Evolutionary conservation across 1,140 invertebrate species (phyloP), one percentile per base, ranked within the genome.

Genomic region (Drosophila ananassae): DNA sequence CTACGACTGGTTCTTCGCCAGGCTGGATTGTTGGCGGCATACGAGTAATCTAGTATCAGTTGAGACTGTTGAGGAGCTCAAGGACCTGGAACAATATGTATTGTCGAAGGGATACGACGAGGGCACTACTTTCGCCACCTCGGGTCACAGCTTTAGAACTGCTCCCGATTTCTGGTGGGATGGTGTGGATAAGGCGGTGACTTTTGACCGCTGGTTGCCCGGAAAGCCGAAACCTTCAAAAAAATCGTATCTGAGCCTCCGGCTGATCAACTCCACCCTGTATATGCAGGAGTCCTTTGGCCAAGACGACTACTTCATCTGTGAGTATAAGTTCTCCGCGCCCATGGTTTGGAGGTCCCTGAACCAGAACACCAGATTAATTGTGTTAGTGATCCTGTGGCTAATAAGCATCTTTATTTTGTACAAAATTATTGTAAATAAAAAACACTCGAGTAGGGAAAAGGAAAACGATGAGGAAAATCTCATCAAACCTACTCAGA

Each of bases 111-210:
- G 56, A 0, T 80, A 59, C 58, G 4, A 25, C 13, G 62, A 85
- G 28, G 81, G 77, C 5, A 80, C 58, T n/a, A 66, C 51, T 1
- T 84, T 84, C 10, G 39, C 58, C 8, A 84, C 80, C 4, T 79
- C 80, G 1, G 80, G 72, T 1, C n/a, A 73, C 22, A 84, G 50
- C 28, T 77, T 59, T 8, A 1, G 51, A 1, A 61, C 47, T 0
- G 28, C n/a, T 0, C 9, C 22, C 12, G 48, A 58, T 1, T 84
- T 25, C 34, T 34, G 28, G 7, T 83, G 80, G 80, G 47, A 69
- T 1, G 75, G 24, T 0, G 0, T 12, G 0, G 5, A 28, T 0
- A 2, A 58, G 34, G 21, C 17, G 17, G 1, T 84, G 2, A 46
- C 9, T 28, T 79, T 64, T 8, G 41, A 3, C 28, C 78, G 51